Percentiles rank a stretch among this genome's conserved stretches.
Conservation (phyloP, 2,113 vertebrate species). For the Trichomycterus rosablanca region DNA sequence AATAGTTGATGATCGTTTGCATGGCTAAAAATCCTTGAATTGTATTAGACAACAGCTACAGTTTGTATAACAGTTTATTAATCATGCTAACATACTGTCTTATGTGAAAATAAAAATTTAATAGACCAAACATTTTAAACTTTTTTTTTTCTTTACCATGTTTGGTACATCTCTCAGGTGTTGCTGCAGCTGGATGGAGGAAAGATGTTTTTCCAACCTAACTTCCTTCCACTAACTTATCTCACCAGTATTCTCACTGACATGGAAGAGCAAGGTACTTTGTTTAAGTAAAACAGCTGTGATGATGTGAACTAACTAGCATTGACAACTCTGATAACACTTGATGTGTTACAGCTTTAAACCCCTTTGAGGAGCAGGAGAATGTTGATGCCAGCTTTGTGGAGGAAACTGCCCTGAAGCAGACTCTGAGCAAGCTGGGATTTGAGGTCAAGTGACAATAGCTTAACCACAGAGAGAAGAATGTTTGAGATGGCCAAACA, state of each 20-base stretch:
- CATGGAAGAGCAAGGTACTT: constrained; percentile 77
- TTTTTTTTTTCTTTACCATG: too few relatives aligned
- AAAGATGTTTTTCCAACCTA: constrained; percentile 58
- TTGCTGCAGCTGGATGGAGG: constrained; percentile 57
- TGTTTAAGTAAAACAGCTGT: neutral
- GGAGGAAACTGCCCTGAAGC: constrained; percentile 84
- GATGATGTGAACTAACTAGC: neutral
- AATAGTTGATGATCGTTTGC: too few relatives aligned
- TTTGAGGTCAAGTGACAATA: constrained; percentile 59
- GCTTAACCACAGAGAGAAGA: neutral
- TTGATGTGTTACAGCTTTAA: constrained; percentile 15
- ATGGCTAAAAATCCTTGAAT: too few relatives aligned
- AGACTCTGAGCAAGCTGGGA: constrained; percentile 75
- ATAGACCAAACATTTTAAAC: too few relatives aligned
- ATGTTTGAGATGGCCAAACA: neutral
- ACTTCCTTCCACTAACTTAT: constrained; percentile 88
- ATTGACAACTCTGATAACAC: neutral
- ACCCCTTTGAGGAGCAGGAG: constrained; percentile 63
- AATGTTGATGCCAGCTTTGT: constrained; percentile 82
- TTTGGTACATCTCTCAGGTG: constrained; percentile 56
- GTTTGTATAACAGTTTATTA: too few relatives aligned
- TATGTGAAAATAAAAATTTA: too few relatives aligned
- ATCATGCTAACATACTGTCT: too few relatives aligned
- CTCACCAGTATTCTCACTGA: constrained; percentile 75
- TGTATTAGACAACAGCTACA: too few relatives aligned